These are phyloP conservation scores for Uromys caudimaculatus DNA, from an alignment of 2,797 vertebrate species.

Conservation along the genomic window DNA sequence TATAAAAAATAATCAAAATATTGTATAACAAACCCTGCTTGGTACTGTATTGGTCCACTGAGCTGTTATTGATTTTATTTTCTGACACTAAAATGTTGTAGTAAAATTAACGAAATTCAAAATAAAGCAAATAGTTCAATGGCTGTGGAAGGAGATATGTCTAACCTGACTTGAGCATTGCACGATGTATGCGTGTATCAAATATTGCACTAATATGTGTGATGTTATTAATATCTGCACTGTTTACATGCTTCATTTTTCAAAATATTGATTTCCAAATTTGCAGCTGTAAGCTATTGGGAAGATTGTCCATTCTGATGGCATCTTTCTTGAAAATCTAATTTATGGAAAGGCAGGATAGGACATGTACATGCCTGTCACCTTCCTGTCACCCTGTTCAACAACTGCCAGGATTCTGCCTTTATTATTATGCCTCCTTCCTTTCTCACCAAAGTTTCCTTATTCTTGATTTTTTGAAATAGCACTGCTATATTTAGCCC, in stretches of 20 bases:
- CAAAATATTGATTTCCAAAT: background rate
- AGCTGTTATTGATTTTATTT: background rate
- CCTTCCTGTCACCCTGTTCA: background rate
- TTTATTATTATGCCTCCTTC: background rate
- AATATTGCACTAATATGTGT: background rate
- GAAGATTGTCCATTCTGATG: background rate
- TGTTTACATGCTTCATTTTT: background rate
- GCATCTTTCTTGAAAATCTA: constrained; percentile 33
- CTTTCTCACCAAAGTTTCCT: background rate
- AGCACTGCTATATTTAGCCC: background rate
- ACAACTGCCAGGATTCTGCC: background rate
- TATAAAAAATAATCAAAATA: background rate
- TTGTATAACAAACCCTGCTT: background rate
- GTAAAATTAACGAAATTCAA: background rate
- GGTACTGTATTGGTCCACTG: background rate
- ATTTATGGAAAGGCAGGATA: background rate
- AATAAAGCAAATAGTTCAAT: background rate
- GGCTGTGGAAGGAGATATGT: background rate
- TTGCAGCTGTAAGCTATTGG: background rate
- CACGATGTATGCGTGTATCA: background rate
- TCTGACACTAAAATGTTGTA: background rate
- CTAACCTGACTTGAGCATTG: background rate
- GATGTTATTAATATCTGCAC: background rate
- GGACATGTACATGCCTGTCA: background rate
- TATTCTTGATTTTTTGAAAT: background rate